Base-by-base conservation (phyloP, 2,888 invertebrate species). In the Thysanoteuthis rhombus region DNA sequence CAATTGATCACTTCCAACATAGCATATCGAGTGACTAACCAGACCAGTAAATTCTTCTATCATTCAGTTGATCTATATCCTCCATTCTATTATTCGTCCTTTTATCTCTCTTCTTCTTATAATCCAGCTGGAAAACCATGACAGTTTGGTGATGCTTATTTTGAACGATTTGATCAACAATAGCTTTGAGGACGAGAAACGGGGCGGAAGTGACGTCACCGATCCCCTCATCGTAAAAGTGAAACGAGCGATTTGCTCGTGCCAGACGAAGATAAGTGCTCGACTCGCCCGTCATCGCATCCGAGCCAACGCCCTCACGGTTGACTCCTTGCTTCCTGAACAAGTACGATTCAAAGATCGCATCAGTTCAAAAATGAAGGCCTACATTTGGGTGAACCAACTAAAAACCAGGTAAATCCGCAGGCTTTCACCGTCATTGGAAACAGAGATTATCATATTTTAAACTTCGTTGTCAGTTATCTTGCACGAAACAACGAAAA, bases 321-420 rank as follows among this genome's bases (percentile, higher is more conserved):
- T 97, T 38, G 96, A 97, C 93, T 95, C 95, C 90, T 95, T 97
- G 39, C 95, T 97, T 89, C 97, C 97, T 10, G 96, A 96, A 89
- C 95, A 94, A 42, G 96, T 97, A 25, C 94, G 97, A 42, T 95
- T 95, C 93, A 96, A 96, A 90, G 96, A 96, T 47, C 95, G 95
- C 90, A 94, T 95, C 75, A 95, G 95, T 28, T 95, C 95, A n/a
- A 95, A 95, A 58, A 95, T 96, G 94, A 96, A 96, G 19, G 95
- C 96, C 6, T 96, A 96, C 94, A 93, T 95, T 38, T 97, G 97
- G 97, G 96, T 97, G 90, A 97, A 97, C 94, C 95, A 95, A 93
- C 94, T 95, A 52, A 97, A 96, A 94, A 96, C 96, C 22, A 96
- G 94, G 97, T 97, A 94, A 95, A 95, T 94, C 0, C 19, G 25